phyloP scores from a whole-genome alignment of 2,797 vertebrate species.

The Chloroceryle inda region DNA sequence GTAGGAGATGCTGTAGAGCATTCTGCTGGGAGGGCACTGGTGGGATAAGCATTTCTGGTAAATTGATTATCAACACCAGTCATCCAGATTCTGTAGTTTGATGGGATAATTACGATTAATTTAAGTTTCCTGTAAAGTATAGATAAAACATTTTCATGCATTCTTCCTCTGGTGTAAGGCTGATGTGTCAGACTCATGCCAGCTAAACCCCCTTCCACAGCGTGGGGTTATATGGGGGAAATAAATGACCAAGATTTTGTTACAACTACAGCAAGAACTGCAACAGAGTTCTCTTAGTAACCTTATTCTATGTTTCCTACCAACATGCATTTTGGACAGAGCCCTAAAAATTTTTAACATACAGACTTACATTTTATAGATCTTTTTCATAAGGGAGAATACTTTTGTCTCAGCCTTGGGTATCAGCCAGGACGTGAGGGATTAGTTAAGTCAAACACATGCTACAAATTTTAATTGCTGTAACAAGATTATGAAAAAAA shows the following conservation, averaged over 20 bases:
- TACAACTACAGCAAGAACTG: not conserved
- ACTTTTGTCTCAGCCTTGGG: not conserved
- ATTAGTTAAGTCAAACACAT: not conserved
- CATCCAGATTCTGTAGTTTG: not conserved
- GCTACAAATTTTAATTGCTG: constrained; percentile 55
- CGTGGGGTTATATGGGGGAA: not conserved
- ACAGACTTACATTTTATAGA: not conserved
- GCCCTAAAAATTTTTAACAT: not conserved
- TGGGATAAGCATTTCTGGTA: not conserved
- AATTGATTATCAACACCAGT: not conserved
- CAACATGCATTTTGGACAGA: not conserved
- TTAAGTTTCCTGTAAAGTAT: not conserved
- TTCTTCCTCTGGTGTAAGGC: not conserved
- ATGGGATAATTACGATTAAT: not conserved
- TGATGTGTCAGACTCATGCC: not conserved
- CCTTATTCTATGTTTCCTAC: not conserved
- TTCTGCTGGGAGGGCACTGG: not conserved
- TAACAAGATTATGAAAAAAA: not conserved
- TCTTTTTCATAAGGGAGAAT: not conserved
- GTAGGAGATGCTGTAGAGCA: not conserved
- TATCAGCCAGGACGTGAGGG: not conserved
- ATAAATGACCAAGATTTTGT: not conserved
- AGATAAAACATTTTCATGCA: not conserved
- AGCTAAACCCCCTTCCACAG: not conserved
- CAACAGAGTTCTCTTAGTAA: not conserved